Evolutionary conservation across 2,888 invertebrate species (phyloP).

Genomic region (Thera obeliscata): DNA sequence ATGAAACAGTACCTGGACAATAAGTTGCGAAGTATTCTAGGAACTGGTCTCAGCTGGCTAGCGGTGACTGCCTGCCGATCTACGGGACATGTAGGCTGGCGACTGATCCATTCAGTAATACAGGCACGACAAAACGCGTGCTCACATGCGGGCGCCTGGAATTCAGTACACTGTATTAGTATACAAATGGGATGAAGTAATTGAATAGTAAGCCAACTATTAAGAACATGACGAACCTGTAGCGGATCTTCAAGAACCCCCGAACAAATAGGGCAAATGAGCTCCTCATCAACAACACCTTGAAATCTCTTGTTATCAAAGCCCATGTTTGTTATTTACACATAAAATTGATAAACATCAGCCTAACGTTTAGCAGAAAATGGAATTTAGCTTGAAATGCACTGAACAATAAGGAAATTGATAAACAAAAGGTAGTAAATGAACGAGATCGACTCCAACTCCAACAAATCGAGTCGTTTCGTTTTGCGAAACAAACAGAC

Average conservation of each 20-base stretch:
- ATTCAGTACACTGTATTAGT: constrained; percentile 27
- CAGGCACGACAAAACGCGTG: constrained; percentile 98
- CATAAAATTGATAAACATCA: constrained; percentile 56
- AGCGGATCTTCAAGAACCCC: constrained; percentile 97
- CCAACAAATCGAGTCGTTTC: background rate
- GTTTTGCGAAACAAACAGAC: too few relatives aligned
- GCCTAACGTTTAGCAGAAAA: constrained; percentile 41
- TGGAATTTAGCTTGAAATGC: constrained; percentile 40
- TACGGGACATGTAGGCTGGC: constrained; percentile 97
- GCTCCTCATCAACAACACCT: constrained; percentile 98
- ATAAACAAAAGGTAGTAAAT: constrained; percentile 30
- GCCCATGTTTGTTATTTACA: constrained; percentile 88
- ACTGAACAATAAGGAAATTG: constrained; percentile 51
- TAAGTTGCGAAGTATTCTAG: constrained; percentile 96
- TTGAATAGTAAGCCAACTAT: constrained; percentile 3
- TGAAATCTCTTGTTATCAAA: constrained; percentile 97
- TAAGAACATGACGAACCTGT: constrained; percentile 86
- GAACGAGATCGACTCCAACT: constrained; percentile 4
- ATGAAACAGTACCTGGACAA: constrained; percentile 87
- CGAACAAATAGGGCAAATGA: constrained; percentile 98
- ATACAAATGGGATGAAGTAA: constrained; percentile 7
- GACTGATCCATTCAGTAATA: constrained; percentile 97
- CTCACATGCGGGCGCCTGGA: constrained; percentile 96
- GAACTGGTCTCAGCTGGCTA: constrained; percentile 95
- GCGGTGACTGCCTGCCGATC: constrained; percentile 95